These are phyloP conservation scores for Lanius ludovicianus DNA, from an alignment of 2,113 vertebrate genomes.

Conservation along the genomic window DNA sequence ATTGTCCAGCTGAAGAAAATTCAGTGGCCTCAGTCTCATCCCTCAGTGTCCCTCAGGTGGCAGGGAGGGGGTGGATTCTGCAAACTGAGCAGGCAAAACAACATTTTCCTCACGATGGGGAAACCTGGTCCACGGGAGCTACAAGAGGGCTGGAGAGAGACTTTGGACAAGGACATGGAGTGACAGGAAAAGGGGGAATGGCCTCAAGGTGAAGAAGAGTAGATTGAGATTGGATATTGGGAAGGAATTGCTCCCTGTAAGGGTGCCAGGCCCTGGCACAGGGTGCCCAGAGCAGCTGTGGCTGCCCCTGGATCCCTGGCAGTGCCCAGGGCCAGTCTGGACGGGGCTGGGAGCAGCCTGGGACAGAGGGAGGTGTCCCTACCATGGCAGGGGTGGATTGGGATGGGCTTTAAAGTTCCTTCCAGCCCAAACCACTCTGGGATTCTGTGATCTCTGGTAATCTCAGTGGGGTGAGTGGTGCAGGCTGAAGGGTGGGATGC, in stretches of 20 bases:
- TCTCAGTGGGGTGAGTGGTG: accelerated
- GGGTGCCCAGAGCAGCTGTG: background rate
- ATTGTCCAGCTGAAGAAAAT: background rate
- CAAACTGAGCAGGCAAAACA: background rate
- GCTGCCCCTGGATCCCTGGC: background rate
- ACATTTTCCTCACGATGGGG: background rate
- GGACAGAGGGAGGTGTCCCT: background rate
- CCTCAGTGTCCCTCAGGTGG: background rate
- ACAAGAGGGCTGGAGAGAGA: background rate
- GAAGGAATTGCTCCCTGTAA: background rate
- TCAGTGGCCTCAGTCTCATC: background rate
- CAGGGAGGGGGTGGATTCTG: background rate
- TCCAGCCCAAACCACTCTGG: background rate
- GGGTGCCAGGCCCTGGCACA: background rate
- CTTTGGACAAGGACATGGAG: background rate
- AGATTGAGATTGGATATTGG: background rate
- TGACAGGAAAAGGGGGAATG: background rate
- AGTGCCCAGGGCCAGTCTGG: background rate
- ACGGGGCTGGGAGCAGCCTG: background rate
- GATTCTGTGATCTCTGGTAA: background rate
- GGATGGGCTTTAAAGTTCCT: background rate
- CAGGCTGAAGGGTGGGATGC: background rate
- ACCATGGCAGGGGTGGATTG: accelerated
- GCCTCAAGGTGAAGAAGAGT: background rate
- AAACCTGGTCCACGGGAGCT: background rate